These are phyloP conservation scores for Nyleta sp. DNA, from an alignment of 2,888 invertebrate genomes.

Conservation along the genomic window DNA sequence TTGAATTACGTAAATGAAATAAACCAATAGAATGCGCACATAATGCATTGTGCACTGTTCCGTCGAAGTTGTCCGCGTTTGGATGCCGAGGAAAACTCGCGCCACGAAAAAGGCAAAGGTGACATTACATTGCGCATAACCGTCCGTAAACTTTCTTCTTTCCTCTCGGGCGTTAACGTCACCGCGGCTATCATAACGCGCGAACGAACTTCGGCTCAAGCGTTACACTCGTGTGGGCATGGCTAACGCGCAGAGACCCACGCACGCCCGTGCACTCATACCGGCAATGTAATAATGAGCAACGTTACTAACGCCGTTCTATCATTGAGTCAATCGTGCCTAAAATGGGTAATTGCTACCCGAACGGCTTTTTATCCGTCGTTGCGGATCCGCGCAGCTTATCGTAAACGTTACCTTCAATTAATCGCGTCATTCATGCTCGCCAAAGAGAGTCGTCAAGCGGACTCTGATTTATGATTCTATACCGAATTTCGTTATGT, in stretches of 20 bases:
- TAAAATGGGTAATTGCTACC: slow-evolving; percentile 65
- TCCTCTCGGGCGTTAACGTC: slow-evolving; percentile 53
- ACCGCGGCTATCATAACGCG: slow-evolving; percentile 49
- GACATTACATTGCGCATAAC: slow-evolving; percentile 39
- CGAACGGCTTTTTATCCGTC: slow-evolving; percentile 42
- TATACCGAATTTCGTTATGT: slow-evolving; percentile 5
- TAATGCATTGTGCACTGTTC: no score
- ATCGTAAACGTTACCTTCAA: slow-evolving; percentile 22
- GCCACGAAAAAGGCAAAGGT: slow-evolving; percentile 37
- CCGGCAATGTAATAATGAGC: slow-evolving; percentile 43
- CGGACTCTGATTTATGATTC: slow-evolving; percentile 21
- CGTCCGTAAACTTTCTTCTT: slow-evolving; percentile 53
- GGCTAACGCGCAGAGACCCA: slow-evolving; percentile 41
- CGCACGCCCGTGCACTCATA: slow-evolving; percentile 42
- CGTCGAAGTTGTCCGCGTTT: slow-evolving; percentile 8
- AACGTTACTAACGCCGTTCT: slow-evolving; percentile 46
- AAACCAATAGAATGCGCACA: no score
- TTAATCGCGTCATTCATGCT: slow-evolving; percentile 17
- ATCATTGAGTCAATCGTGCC: slow-evolving; percentile 46
- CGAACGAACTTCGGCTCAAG: slow-evolving; percentile 38
- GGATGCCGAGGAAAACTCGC: slow-evolving; percentile 35
- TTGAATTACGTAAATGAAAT: no score
- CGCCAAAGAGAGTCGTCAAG: slow-evolving; percentile 8
- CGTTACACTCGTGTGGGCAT: slow-evolving; percentile 45
- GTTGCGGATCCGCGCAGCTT: slow-evolving; percentile 14